Base-by-base conservation (phyloP, 2,888 invertebrate species). In the Chorisops tibialis region DNA sequence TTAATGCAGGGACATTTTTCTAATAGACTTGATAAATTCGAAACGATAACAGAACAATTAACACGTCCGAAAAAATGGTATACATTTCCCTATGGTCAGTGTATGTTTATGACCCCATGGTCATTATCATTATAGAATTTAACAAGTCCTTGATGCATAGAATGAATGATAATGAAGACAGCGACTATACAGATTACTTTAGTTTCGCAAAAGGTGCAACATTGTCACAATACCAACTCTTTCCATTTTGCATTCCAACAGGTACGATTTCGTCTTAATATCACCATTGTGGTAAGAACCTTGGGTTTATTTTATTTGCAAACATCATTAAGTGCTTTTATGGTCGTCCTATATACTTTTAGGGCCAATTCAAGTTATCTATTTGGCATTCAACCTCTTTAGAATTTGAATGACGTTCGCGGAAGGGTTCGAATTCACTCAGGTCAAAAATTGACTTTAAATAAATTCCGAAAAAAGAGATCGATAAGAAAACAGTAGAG, bases 11-110 rank as follows among this genome's bases (percentile, higher is more conserved):
- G 51, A 56, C 60, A 65, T 65, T 60, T 62, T 65, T 65, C 65
- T 65, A 65, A 65, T 65, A 49, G 60, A 38, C 56, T 39, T 62
- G 65, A 65, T 65, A 62, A 65, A 65, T 65, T 56, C 16, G 60
- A 56, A 22, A 54, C 50, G 65, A 65, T 65, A 65, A 58, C 65
- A 56, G 56, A 47, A 49, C 62, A 65, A 65, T 65, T 65, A 65
- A 49, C 65, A 65, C 62, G 39, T 65, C 54, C 56, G 48, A 62
- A 61, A 56, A 56, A 41, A 24, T n/a, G n/a, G 9, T n/a, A 54
- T 50, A 45, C 45, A 54, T 45, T n/a, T n/a, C n/a, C n/a, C n/a
- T n/a, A n/a, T n/a, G n/a, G n/a, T n/a, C n/a, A n/a, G n/a, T n/a
- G n/a, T n/a, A 14, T 60, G 19, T 37, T 60, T 43, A 14, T 16